Conservation (phyloP, 2,888 invertebrate genomes). For the Amphimallon solstitiale region DNA sequence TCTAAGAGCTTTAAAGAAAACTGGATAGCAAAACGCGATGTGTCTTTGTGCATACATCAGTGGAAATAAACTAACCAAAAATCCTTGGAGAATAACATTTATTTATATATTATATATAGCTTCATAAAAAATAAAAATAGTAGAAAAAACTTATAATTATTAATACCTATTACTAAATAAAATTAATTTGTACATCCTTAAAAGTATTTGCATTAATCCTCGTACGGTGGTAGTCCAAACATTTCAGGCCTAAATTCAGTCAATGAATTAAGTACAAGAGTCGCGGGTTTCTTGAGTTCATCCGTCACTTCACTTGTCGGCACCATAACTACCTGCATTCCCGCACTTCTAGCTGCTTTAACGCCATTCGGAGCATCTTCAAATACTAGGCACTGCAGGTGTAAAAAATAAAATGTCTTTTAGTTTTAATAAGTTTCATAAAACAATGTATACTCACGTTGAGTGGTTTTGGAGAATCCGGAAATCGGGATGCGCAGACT, state of each 20-base stretch:
- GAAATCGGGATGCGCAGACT: conserved; percentile 70
- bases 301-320: conserved; percentile 63
- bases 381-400: conserved; percentile 68
- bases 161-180: conserved; percentile 1
- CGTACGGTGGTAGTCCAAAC: conserved; percentile 69
- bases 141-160: too few species aligned
- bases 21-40: too few species aligned
- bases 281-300: conserved; percentile 62
- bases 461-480: conserved; percentile 64
- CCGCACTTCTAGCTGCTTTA: conserved; percentile 67
- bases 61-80: too few species aligned
- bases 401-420: not conserved
- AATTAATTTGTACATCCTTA: not conserved
- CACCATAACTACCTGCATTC: conserved; percentile 72
- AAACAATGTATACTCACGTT: conserved; percentile 48
- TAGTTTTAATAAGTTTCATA: not conserved
- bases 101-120: too few species aligned
- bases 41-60: too few species aligned
- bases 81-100: too few species aligned
- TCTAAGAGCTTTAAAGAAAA: too few species aligned
- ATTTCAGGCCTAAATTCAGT: conserved; percentile 71
- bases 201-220: not conserved
- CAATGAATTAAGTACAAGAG: conserved; percentile 66
- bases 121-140: too few species aligned
- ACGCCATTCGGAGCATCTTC: conserved; percentile 77